Base-by-base conservation (phyloP, 2,888 invertebrate species). In the Clivina fossor region DNA sequence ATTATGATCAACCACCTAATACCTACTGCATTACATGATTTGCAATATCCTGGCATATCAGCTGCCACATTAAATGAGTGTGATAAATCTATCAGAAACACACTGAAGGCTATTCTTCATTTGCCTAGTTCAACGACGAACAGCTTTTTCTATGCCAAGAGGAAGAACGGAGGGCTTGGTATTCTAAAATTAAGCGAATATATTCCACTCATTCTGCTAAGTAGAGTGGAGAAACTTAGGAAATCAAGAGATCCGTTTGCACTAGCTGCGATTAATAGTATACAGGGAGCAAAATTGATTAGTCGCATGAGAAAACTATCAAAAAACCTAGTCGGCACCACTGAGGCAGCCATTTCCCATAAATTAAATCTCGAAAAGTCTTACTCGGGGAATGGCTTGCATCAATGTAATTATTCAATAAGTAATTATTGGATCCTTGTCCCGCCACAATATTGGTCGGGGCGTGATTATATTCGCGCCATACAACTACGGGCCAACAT, bases 361-460 rank as follows among this genome's bases (percentile, higher is more conserved):
- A 40, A n/a, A 2, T 2, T 9, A 3, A n/a, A 2, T 4, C 19
- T 40, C 8, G 19, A 18, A 3, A 5, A 2, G 2, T 18, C 19
- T 8, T 5, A 40, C 5, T 5, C 19, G 4, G 40, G 40, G 2
- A 40, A 5, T 3, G 18, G 40, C 19, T 5, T 40, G 2, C 8
- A 40, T 18, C 40, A 40, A 33, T 5, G 33, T 8, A 11, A 11
- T 9, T 7, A 1, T 20, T 20, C 8, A 19, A 38, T 4, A 9
- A 13, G 11, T 55, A 40, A 40, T 35, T 19, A 1, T 4, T 58
- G 55, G 55, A 41, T 48, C 4, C 46, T 41, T 18, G n/a, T 15
- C 16, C 56, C 58, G 2, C 58, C 56, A 2, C 9, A n/a, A 1
- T 58, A 46, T 16, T 58, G 56, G 58, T 50, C 56, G 1, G 58